Evolutionary conservation across 2,113 vertebrate genomes (phyloP).

Genomic region (Zapornia atra): DNA sequence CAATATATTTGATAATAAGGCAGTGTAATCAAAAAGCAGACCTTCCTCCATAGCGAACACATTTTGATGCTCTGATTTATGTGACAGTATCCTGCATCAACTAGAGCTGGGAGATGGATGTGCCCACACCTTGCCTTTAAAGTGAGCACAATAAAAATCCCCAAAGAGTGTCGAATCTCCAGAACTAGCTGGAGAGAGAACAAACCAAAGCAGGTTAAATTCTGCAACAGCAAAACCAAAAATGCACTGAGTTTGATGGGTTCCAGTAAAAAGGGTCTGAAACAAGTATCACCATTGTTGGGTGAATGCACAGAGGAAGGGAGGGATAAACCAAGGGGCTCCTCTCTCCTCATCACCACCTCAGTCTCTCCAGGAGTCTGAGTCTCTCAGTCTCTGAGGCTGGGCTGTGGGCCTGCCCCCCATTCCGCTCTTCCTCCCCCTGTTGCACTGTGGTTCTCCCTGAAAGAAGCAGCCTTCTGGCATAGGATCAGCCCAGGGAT

Average conservation of each 20-base stretch:
- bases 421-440: too few relatives aligned
- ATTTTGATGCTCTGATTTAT: background rate
- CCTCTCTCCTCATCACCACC: background rate
- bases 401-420: background rate
- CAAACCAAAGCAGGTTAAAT: background rate
- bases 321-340: background rate
- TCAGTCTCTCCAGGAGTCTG: background rate
- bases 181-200: background rate
- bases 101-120: background rate
- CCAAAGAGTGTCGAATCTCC: background rate
- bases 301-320: background rate
- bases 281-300: background rate
- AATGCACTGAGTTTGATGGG: background rate
- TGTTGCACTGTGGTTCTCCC: background rate
- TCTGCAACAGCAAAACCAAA: background rate
- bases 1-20: background rate
- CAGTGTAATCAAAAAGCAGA: slow-evolving; percentile 24
- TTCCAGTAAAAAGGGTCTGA: background rate
- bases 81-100: background rate
- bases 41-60: background rate
- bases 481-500: background rate
- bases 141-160: background rate
- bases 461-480: background rate
- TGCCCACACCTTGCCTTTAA: slow-evolving; percentile 23
- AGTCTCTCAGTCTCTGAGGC: background rate